phyloP scores from a whole-genome alignment of 2,113 vertebrate species.

The Oreochromis niloticus region DNA sequence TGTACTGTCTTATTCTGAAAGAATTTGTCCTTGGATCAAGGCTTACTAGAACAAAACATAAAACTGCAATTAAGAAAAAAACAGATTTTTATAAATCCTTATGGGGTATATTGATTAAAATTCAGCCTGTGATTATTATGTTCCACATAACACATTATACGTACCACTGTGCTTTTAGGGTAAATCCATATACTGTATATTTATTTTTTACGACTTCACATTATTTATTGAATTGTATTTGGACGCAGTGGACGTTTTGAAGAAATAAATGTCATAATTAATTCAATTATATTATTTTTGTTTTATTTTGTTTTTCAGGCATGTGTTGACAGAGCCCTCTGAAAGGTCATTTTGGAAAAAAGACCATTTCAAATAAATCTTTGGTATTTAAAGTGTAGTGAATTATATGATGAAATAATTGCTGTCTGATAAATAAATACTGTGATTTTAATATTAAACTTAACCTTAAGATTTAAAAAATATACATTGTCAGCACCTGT shows the following conservation, averaged over 20 bases:
- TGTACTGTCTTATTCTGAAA: background rate
- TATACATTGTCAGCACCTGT: background rate
- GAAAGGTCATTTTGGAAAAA: background rate
- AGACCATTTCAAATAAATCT: background rate
- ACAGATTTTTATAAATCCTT: background rate
- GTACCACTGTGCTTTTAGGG: background rate
- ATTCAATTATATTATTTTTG: background rate
- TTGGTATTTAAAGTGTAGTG: background rate
- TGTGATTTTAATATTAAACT: background rate
- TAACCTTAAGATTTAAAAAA: background rate
- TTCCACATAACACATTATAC: background rate
- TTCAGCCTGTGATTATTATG: background rate
- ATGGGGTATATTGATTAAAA: background rate
- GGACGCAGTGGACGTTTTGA: rapidly evolving
- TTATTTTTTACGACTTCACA: background rate
- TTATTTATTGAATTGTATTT: background rate
- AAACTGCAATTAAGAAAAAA: background rate
- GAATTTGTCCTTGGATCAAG: background rate
- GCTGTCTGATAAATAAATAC: background rate
- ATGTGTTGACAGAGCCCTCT: background rate
- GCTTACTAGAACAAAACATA: background rate
- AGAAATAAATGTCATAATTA: background rate
- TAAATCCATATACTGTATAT: background rate
- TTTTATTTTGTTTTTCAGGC: background rate
- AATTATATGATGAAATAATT: background rate